phyloP scores from a whole-genome alignment of 2,113 vertebrate species.

The Nycticorax nycticorax region DNA sequence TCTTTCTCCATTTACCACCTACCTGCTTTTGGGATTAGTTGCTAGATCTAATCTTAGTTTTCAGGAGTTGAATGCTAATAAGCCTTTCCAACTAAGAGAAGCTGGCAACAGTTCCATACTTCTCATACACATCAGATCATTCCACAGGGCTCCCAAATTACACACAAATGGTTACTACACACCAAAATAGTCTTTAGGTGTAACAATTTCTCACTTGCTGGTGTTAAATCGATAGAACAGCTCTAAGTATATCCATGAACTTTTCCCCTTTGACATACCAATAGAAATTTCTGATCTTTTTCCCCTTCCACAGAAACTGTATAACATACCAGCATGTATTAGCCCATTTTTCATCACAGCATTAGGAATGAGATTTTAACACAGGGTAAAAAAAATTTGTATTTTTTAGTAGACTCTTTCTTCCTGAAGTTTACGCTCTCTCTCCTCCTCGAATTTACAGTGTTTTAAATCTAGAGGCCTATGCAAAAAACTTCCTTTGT shows the following conservation, averaged over 20 bases:
- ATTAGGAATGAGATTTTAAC: neutral
- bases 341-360: neutral
- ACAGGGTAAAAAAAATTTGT: neutral
- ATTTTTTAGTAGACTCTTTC: neutral
- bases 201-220: neutral
- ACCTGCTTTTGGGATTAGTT: neutral
- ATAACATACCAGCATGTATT: neutral
- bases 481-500: rapidly evolving
- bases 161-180: neutral
- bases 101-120: neutral
- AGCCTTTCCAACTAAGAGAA: neutral
- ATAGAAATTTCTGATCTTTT: neutral
- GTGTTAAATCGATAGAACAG: neutral
- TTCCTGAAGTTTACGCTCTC: neutral
- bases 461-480: neutral
- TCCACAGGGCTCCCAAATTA: neutral
- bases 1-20: neutral
- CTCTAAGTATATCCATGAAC: neutral
- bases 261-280: neutral
- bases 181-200: neutral
- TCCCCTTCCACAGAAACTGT: neutral
- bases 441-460: neutral
- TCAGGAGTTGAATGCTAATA: neutral
- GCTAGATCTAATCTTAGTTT: neutral
- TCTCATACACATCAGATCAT: neutral